phyloP scores from a whole-genome alignment of 2,888 invertebrate species.

The Seladonia tumulorum region DNA sequence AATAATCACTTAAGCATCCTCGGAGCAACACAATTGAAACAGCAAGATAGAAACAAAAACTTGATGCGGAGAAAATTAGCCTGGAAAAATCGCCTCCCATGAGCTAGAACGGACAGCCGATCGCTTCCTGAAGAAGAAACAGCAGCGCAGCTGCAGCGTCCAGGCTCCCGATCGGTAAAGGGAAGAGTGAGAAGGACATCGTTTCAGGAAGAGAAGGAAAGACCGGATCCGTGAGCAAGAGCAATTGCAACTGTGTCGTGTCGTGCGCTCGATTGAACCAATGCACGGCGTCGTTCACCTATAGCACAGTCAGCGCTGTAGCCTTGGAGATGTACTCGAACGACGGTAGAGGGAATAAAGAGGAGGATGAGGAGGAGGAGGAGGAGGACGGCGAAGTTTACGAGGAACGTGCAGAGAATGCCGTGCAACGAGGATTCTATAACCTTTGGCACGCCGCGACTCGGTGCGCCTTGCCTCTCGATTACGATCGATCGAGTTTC shows the following conservation, averaged over 20 bases:
- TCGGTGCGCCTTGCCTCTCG: slow-evolving; percentile 60
- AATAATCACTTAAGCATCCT: background rate
- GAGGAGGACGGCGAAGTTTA: slow-evolving; percentile 60
- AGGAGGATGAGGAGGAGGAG: background rate
- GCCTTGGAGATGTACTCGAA: slow-evolving; percentile 59
- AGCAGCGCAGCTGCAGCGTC: slow-evolving; percentile 54
- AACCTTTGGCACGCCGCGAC: slow-evolving; percentile 66
- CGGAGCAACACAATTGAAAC: background rate
- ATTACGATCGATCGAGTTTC: slow-evolving; percentile 68
- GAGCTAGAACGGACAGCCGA: slow-evolving; percentile 13
- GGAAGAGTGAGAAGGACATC: slow-evolving; percentile 22
- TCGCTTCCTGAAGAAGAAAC: slow-evolving; percentile 47
- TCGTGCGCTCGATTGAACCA: slow-evolving; percentile 64
- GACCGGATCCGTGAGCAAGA: slow-evolving; percentile 72
- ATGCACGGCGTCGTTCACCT: slow-evolving; percentile 57
- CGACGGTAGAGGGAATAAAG: slow-evolving; percentile 17
- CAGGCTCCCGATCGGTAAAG: slow-evolving; percentile 41
- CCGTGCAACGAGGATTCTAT: slow-evolving; percentile 66
- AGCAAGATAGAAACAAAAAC: background rate
- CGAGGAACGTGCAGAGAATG: slow-evolving; percentile 65
- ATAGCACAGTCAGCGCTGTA: slow-evolving; percentile 53
- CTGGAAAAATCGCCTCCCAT: slow-evolving; percentile 11
- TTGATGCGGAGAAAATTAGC: background rate
- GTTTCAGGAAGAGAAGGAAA: slow-evolving; percentile 36
- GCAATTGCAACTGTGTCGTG: slow-evolving; percentile 76